Evolutionary conservation across 1,140 invertebrate genomes (phyloP), one percentile per base, ranked within the genome.

Genomic region (Laupala kohalensis): DNA sequence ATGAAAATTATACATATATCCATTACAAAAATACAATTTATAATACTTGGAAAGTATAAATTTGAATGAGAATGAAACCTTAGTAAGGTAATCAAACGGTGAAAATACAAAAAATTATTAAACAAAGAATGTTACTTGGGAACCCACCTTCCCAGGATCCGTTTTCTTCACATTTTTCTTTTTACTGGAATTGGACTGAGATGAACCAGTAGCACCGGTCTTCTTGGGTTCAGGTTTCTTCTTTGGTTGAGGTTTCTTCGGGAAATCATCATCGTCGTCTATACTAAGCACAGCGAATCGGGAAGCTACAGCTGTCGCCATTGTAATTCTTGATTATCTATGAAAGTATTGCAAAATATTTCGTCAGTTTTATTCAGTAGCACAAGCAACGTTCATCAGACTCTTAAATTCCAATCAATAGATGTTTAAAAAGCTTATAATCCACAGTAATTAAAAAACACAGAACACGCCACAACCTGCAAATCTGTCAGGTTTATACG

Each of bases 201-300:
- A 29, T 25, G 70, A 27, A 26, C 9, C 23, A 25, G 27, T 25
- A 4, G 62, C 65, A 27, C 63, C 70, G 19, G 75, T 67, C 62
- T 72, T 76, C 0, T 71, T 69, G 75, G 80, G 81, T 19, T n/a
- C 72, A 62, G 24, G 72, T 9, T 70, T 71, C 5, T 75, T n/a
- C n/a, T 78, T 63, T 73, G 81, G 82, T 74, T 78, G 77, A 0
- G 73, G 75, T 77, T 74, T 74, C 79, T 84, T 79, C 30, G 78
- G 77, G 30, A 80, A 79, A 64, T 80, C 78, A 71, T 86, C 86
- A 65, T 80, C 78, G 71, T 86, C 86, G 75, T 87, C 86, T 27
- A 86, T 82, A 77, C 84, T 83, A 25, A 88, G 79, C 67, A 85
- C 84, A 71, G 86, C 84, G 78, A 87, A 88, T 66, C 86, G 79